Evolutionary conservation across 1,140 invertebrate species (phyloP), one percentile per base, ranked within the genome.

Genomic region (Hyposmocoma kahamanoa): DNA sequence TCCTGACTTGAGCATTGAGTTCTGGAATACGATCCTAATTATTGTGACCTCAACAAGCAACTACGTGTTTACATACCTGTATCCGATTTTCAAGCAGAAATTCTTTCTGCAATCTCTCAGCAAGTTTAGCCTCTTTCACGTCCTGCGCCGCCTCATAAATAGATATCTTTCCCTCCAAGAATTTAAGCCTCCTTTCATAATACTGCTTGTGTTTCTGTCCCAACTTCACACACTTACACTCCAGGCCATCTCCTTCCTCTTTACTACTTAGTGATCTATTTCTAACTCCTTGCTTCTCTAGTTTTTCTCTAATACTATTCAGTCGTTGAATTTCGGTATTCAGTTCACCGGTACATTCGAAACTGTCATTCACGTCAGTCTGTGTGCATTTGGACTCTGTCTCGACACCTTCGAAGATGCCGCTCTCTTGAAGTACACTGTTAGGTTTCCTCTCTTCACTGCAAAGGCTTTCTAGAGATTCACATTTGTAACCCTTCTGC

Each of bases 71-170:
- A 60, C 49, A 34, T 69, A 85, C 84, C 69, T 85, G 80, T 75
- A 86, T 77, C 62, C 77, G 68, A 59, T 87, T 86, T 62, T 89
- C 87, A 44, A 90, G 73, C 53, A 87, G 64, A 61, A 87, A 79
- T 60, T 90, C 89, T 44, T 85, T 84, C 56, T 90, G 88, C 52
- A 90, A 66, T 41, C 89, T 85, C 61, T 90, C 86, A 20, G 89
- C 88, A 67, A 90, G 66, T 44, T 88, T 88, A 13, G 87, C 83
- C n/a, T 87, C 77, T 50, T 89, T 89, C 0, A 86, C 69, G 50
- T 90, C 89, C n/a, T 87, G 87, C 22, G 85, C 87, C 48, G 88
- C 88, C 73, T 90, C 89, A 63, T 90, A 90, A 55, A 90, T 84
- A 4, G 83, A 81, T 47, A 90, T 80, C 58, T 90, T 90, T 13